Conservation (phyloP, 2,888 invertebrate species). For the Hirtodrosophila histrioides region DNA sequence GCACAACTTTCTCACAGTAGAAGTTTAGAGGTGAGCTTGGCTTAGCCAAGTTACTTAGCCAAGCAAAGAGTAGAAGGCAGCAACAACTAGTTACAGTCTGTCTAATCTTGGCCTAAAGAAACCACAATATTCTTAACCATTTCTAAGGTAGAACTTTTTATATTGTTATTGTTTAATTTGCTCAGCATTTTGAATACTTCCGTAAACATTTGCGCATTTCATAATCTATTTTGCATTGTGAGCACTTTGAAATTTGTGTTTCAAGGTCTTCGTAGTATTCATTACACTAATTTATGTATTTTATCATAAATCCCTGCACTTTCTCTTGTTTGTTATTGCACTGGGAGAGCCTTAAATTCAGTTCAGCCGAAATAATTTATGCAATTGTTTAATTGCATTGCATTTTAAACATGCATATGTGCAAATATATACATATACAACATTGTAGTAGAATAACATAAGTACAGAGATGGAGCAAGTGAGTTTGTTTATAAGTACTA, state of each 20-base stretch:
- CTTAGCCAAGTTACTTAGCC: not conserved
- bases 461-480: not conserved
- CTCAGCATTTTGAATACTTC: not conserved
- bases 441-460: not conserved
- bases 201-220: too few relatives aligned
- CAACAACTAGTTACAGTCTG: not conserved
- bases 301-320: constrained; percentile 32
- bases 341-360: constrained; percentile 22
- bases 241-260: too few relatives aligned
- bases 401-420: constrained; percentile 5
- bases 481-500: constrained; percentile 6
- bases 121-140: too few relatives aligned
- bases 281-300: constrained; percentile 29
- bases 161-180: not conserved
- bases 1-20: constrained; percentile 25
- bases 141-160: too few relatives aligned
- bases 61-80: constrained; percentile 8
- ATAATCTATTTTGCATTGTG: too few relatives aligned
- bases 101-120: too few relatives aligned
- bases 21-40: constrained; percentile 30
- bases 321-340: constrained; percentile 5
- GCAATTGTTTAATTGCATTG: constrained; percentile 42
- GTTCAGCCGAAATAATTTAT: constrained; percentile 3
- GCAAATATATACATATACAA: not conserved
- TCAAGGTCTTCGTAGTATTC: too few relatives aligned